Evolutionary conservation across 2,797 vertebrate genomes (phyloP).

Genomic region (Gephyroberyx darwinii): DNA sequence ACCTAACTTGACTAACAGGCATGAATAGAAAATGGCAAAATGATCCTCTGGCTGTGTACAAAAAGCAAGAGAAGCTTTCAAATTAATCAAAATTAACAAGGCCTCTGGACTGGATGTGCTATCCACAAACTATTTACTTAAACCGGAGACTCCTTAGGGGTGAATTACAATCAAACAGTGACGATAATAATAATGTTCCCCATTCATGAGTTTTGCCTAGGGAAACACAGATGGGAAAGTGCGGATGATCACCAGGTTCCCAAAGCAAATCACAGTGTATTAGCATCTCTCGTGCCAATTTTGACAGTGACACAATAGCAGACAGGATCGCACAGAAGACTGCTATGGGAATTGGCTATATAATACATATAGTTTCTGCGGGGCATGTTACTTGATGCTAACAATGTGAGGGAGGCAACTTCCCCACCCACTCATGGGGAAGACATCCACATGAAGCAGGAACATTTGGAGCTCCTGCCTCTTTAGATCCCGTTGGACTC

Average conservation of each 20-base stretch:
- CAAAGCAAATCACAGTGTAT: slow-evolving; percentile 37
- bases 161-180: slow-evolving; percentile 38
- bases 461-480: slow-evolving; percentile 59
- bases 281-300: slow-evolving; percentile 34
- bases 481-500: slow-evolving; percentile 54
- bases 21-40: slow-evolving; percentile 20
- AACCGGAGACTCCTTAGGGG: slow-evolving; percentile 25
- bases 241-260: slow-evolving; percentile 26
- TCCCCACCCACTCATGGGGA: slow-evolving; percentile 36
- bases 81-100: slow-evolving; percentile 37
- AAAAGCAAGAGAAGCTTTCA: slow-evolving; percentile 29
- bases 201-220: slow-evolving; percentile 47
- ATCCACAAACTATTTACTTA: slow-evolving; percentile 34
- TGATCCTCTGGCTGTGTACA: slow-evolving; percentile 11
- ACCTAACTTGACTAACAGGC: slow-evolving; percentile 41
- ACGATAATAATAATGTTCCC: slow-evolving; percentile 52
- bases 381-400: slow-evolving; percentile 40
- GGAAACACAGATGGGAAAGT: slow-evolving; percentile 38
- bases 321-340: background rate
- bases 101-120: slow-evolving; percentile 13
- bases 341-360: background rate
- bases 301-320: slow-evolving; percentile 22
- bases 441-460: slow-evolving; percentile 35
- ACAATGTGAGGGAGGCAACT: slow-evolving; percentile 29
- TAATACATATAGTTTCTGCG: slow-evolving; percentile 34